Conservation (phyloP, 2,113 vertebrate species). For the Pedionomus torquatus region DNA sequence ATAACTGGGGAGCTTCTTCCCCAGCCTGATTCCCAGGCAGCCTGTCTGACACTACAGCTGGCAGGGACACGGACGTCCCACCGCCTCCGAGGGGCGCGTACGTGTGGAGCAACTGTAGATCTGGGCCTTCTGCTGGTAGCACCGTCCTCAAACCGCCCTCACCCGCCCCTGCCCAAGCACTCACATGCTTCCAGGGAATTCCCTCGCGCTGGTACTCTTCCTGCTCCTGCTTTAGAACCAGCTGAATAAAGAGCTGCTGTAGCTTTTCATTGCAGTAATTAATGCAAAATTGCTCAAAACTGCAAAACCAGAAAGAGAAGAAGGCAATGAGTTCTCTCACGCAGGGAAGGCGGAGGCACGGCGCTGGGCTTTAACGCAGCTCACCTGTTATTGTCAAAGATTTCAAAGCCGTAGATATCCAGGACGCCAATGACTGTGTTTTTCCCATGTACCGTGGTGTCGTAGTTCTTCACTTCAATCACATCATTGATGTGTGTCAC, state of each 20-base stretch:
- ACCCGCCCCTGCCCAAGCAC: neutral
- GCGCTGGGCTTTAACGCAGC: fast-evolving
- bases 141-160: neutral
- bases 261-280: slow-evolving; percentile 99
- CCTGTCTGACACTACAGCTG: neutral
- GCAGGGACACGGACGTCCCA: neutral
- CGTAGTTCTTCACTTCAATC: slow-evolving; percentile 93
- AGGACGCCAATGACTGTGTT: slow-evolving; percentile 97
- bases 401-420: slow-evolving; percentile 99
- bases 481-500: slow-evolving; percentile 93
- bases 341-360: neutral
- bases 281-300: slow-evolving; percentile 99
- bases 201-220: slow-evolving; percentile 96
- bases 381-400: slow-evolving; percentile 98
- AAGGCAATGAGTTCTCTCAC: neutral
- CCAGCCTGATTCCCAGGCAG: neutral
- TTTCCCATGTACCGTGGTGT: slow-evolving; percentile 89
- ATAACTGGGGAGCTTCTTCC: neutral
- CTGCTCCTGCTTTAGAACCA: slow-evolving; percentile 96
- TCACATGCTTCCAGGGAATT: slow-evolving; percentile 97
- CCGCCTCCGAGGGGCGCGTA: neutral
- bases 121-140: neutral
- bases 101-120: neutral
- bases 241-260: slow-evolving; percentile 98
- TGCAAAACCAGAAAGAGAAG: slow-evolving; percentile 32